These are phyloP conservation scores for Piezodorus guildinii DNA, from an alignment of 1,140 invertebrate genomes.

Conservation along the genomic window DNA sequence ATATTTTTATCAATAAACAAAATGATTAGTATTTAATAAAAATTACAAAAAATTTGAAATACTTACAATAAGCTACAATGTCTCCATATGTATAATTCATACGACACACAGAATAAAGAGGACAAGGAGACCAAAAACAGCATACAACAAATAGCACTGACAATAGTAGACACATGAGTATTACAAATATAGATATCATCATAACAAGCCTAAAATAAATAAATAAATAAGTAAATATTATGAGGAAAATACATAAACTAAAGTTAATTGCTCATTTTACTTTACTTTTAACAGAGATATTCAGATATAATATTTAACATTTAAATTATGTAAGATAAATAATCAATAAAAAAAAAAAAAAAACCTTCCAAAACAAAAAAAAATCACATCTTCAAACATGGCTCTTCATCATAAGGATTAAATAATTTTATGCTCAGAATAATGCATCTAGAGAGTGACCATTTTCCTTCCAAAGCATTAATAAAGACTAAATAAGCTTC, in stretches of 20 bases:
- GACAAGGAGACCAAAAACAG: conserved; percentile 19
- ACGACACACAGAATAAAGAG: conserved; percentile 10
- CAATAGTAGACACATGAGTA: conserved; percentile 2
- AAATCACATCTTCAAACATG: no score
- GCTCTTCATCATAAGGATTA: no score
- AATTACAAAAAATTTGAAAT: background rate
- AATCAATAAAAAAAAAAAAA: background rate
- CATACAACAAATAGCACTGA: conserved; percentile 11
- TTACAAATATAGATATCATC: conserved; percentile 9
- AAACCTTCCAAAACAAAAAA: no score
- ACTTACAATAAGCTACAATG: conserved; percentile 20
- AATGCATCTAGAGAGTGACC: no score
- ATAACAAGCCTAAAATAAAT: conserved; percentile 7
- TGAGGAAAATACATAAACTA: background rate
- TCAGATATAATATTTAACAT: background rate
- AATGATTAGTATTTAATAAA: background rate
- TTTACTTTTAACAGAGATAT: background rate
- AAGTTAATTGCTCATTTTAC: no score
- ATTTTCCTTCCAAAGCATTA: no score
- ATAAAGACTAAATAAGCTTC: no score
- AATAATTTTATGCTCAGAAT: no score
- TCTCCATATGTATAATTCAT: conserved; percentile 21
- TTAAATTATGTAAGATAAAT: background rate
- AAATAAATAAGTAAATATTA: no score
- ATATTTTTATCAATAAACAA: background rate